Percentiles rank a stretch among this genome's conserved stretches.
Evolutionary conservation across 2,888 invertebrate species (phyloP).

Genomic region (Cephus pygmeus): DNA sequence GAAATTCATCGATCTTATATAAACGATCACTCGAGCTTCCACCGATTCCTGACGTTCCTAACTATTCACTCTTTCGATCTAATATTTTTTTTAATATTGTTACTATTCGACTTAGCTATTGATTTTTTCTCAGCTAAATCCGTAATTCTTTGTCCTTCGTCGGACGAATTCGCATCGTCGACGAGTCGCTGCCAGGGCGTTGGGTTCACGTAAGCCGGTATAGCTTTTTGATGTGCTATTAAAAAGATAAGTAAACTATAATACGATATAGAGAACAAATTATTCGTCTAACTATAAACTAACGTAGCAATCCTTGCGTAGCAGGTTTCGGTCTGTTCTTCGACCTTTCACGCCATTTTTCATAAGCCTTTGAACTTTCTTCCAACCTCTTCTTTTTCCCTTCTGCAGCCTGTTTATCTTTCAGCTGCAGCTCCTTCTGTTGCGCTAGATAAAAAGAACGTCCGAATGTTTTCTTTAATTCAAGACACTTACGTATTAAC

Average conservation of each 20-base stretch:
- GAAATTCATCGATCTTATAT: constrained; percentile 5
- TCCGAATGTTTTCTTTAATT: not conserved
- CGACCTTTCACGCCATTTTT: constrained; percentile 73
- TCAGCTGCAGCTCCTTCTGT: constrained; percentile 67
- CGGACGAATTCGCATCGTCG: constrained; percentile 42
- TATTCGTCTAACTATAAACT: constrained; percentile 58
- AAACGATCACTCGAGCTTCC: constrained; percentile 13
- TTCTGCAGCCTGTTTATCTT: constrained; percentile 68
- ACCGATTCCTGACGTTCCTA: not conserved
- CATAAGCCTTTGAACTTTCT: constrained; percentile 71
- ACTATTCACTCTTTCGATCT: constrained; percentile 26
- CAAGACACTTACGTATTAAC: not conserved
- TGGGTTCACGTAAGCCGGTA: constrained; percentile 75
- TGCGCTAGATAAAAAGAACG: constrained; percentile 31
- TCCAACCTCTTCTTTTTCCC: constrained; percentile 68
- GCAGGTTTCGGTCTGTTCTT: constrained; percentile 74
- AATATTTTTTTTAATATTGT: constrained; percentile 25
- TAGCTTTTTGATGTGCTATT: constrained; percentile 74
- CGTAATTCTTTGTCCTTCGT: constrained; percentile 20
- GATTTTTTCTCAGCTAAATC: constrained; percentile 22
- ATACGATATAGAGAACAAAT: constrained; percentile 1
- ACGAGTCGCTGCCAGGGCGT: constrained; percentile 72
- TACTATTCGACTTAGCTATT: constrained; percentile 25
- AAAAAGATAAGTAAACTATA: not conserved
- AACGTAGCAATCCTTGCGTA: constrained; percentile 72